Percentiles rank a stretch among this genome's conserved stretches.
These are phyloP conservation scores for Luscinia luscinia DNA, from an alignment of 2,797 vertebrate genomes.

Conservation along the genomic window DNA sequence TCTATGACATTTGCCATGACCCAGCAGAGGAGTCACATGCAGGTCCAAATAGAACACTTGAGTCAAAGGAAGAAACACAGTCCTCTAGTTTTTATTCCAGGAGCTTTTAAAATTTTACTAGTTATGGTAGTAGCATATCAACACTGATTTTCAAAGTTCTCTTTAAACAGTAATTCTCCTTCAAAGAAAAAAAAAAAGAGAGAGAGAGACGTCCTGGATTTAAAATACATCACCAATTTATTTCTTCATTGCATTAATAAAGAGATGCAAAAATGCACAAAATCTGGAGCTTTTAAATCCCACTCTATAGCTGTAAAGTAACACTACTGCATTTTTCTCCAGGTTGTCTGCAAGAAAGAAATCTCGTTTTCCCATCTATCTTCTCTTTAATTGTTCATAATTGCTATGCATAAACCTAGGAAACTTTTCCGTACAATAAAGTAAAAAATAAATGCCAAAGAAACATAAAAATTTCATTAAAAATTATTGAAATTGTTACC, in stretches of 20 bases:
- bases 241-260: background rate
- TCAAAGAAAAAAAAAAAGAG: background rate
- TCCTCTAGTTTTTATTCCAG: background rate
- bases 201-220: background rate
- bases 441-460: background rate
- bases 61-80: background rate
- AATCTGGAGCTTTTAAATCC: background rate
- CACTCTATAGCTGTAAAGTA: background rate
- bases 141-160: background rate
- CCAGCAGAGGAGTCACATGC: background rate
- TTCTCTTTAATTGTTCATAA: slow-evolving; percentile 9
- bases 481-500: background rate
- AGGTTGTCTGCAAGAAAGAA: background rate
- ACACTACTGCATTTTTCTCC: background rate
- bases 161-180: background rate
- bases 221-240: background rate
- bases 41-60: background rate
- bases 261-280: background rate
- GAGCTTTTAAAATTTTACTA: background rate
- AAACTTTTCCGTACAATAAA: slow-evolving; percentile 1
- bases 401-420: background rate
- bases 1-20: background rate
- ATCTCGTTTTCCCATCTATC: background rate
- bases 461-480: background rate
- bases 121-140: background rate